These are phyloP conservation scores for Drosophila melanica DNA, from an alignment of 1,140 invertebrate species.

Conservation along the genomic window DNA sequence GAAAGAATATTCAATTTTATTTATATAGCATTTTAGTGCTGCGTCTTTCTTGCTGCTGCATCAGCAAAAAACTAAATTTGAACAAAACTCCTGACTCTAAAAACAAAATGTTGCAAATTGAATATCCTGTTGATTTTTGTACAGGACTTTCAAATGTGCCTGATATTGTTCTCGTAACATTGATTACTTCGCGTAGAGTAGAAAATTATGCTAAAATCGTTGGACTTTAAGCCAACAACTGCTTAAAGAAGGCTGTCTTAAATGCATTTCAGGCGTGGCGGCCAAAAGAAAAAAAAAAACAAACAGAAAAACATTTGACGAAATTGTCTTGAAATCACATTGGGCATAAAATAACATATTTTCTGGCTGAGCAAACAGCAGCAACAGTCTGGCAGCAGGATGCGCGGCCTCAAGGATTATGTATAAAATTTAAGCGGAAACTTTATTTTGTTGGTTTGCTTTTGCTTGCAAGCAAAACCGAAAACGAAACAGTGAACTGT, in stretches of 20 bases:
- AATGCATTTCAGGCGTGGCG: slow-evolving; percentile 4
- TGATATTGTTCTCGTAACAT: neutral
- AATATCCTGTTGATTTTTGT: slow-evolving; percentile 25
- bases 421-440: slow-evolving; percentile 57
- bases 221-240: slow-evolving; percentile 19
- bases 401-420: slow-evolving; percentile 54
- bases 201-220: slow-evolving; percentile 17
- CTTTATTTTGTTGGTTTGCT: slow-evolving; percentile 25
- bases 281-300: neutral
- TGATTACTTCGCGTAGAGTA: slow-evolving; percentile 6
- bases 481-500: slow-evolving; percentile 42
- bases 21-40: slow-evolving; percentile 33
- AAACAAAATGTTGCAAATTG: slow-evolving; percentile 27
- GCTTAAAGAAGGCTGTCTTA: neutral
- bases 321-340: slow-evolving; percentile 55
- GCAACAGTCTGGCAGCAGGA: slow-evolving; percentile 25
- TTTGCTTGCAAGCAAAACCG: slow-evolving; percentile 14
- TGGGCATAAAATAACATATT: slow-evolving; percentile 71
- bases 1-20: slow-evolving; percentile 48
- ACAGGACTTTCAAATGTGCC: slow-evolving; percentile 12
- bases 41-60: slow-evolving; percentile 8
- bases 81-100: neutral
- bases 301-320: slow-evolving; percentile 3
- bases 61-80: slow-evolving; percentile 23
- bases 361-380: slow-evolving; percentile 53